Base-by-base conservation (phyloP, 2,113 vertebrate species). In the Siniperca knerii region DNA sequence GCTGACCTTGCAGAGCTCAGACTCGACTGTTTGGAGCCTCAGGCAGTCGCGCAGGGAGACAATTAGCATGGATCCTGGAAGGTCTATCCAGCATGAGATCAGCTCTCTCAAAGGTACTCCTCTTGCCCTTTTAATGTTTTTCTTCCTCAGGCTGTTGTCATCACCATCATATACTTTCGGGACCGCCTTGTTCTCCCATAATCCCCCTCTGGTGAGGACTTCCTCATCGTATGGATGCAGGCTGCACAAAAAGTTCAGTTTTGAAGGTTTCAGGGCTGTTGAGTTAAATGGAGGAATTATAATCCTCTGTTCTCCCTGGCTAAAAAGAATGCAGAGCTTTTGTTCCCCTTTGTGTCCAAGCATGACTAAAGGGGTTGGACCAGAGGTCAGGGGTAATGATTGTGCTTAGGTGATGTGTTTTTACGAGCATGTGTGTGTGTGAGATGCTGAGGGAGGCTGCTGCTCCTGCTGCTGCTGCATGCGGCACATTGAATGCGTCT, bases 61-160 rank as follows among this genome's bases (percentile, higher is more conserved):
- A 1, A 68, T 0, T 13, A 90, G 74, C 89, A 96, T 97, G 96
- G 97, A 97, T 90, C 88, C 94, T n/a, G 94, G 92, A 4, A 92
- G 97, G 84, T 97, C 97, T 77, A 98, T 98, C 90, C 97, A 98
- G 93, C 95, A 97, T 2, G 97, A 98, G 95, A 98, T 98, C 96
- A 96, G 93, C 93, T 97, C 97, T 77, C 97, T 98, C 11, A 98
- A 98, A 98, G 97, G 97, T 98, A 96, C 87, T 54, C 48, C 58
- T 79, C 82, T 35, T 2, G 13, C 40, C 69, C 81, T n/a, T 40
- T 37, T 23, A 46, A 44, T 33, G 33, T 42, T 25, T 29, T 50
- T 20, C 61, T 67, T 75, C 83, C 71, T 87, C 54, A 52, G 37
- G 70, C 55, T 58, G 69, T 48, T 42, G 29, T 74, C 79, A 73